A percentile compares a stretch with the other conserved stretches of the same genome.
Evolutionary conservation across 2,888 invertebrate genomes (phyloP).

Genomic region (Eubasilissa splendida): DNA sequence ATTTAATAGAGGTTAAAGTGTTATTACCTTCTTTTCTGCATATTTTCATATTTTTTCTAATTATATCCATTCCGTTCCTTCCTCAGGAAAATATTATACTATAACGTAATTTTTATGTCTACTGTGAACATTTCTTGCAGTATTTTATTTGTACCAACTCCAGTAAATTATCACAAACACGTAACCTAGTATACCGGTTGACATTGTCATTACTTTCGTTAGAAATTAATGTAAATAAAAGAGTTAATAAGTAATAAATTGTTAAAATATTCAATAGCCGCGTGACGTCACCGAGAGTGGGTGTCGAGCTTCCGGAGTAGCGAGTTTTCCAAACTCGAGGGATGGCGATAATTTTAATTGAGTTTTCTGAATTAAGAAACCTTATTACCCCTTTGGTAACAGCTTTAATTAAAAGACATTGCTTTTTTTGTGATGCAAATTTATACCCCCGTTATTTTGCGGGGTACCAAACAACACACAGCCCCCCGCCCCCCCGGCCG

Average conservation of each 20-base stretch:
- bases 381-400: slow-evolving; percentile 68
- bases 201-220: too few relatives aligned
- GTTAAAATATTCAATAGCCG: neutral
- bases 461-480: neutral
- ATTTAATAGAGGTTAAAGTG: too few relatives aligned
- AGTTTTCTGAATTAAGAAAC: slow-evolving; percentile 68
- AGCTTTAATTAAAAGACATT: slow-evolving; percentile 72
- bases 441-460: slow-evolving; percentile 67
- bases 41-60: too few relatives aligned
- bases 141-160: too few relatives aligned
- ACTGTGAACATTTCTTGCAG: too few relatives aligned
- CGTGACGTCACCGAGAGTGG: slow-evolving; percentile 1
- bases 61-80: too few relatives aligned
- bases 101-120: too few relatives aligned
- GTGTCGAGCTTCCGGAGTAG: slow-evolving; percentile 44
- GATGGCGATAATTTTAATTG: slow-evolving; percentile 63
- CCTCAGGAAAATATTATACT: too few relatives aligned
- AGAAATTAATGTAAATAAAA: neutral
- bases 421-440: slow-evolving; percentile 75
- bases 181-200: too few relatives aligned
- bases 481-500: too few relatives aligned
- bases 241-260: neutral
- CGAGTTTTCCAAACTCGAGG: slow-evolving; percentile 59
- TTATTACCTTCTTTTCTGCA: too few relatives aligned
- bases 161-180: too few relatives aligned